These are phyloP conservation scores for Charina bottae DNA, from an alignment of 2,113 vertebrate species.

Conservation along the genomic window DNA sequence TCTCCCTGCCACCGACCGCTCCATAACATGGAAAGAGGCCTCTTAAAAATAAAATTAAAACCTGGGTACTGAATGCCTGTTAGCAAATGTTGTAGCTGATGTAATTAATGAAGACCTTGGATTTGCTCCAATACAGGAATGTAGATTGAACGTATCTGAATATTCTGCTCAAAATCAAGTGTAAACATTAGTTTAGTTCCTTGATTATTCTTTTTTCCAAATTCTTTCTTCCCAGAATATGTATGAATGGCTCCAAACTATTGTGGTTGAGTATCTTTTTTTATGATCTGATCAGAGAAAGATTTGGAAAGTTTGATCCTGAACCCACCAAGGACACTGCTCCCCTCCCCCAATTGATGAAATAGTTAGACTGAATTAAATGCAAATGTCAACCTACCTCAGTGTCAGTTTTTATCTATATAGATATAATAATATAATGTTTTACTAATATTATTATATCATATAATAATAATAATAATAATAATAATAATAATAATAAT, in stretches of 20 bases:
- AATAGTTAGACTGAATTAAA: not conserved
- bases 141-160: not conserved
- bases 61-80: not conserved
- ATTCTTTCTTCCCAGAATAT: not conserved
- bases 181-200: slow-evolving; percentile 6
- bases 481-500: too few relatives aligned
- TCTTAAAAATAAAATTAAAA: not conserved
- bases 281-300: slow-evolving; percentile 21
- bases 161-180: slow-evolving; percentile 22
- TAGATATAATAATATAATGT: not conserved
- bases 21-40: not conserved
- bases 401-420: not conserved
- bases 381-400: not conserved
- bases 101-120: slow-evolving; percentile 11
- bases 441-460: not conserved
- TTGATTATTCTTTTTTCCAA: not conserved
- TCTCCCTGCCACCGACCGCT: too few relatives aligned
- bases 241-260: not conserved
- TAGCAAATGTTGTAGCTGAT: slow-evolving; percentile 33
- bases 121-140: not conserved
- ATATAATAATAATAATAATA: too few relatives aligned
- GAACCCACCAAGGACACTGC: slow-evolving; percentile 29
- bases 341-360: slow-evolving; percentile 1
- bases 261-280: slow-evolving; percentile 6
- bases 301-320: slow-evolving; percentile 36